phyloP scores from a whole-genome alignment of 2,113 vertebrate genomes.

The Martes martes region DNA sequence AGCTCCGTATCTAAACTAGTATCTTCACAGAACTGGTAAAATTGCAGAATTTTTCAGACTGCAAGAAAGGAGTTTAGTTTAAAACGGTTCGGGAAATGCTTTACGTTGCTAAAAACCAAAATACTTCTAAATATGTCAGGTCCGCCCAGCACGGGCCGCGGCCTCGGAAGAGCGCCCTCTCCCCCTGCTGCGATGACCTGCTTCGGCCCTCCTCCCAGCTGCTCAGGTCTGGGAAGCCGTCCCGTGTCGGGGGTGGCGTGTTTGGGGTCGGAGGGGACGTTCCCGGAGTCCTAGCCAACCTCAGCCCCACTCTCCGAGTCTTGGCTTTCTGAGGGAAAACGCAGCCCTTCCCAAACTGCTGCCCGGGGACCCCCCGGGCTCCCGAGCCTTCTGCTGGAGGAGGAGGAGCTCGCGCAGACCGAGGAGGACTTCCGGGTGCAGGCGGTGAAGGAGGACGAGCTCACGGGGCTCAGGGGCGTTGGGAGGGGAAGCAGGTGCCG shows the following conservation, averaged over 20 bases:
- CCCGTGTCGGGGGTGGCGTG: not conserved
- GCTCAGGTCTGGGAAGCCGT: accelerated
- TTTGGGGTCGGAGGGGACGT: not conserved
- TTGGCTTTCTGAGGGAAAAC: not conserved
- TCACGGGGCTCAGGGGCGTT: accelerated
- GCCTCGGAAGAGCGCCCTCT: accelerated
- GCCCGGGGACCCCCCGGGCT: not conserved
- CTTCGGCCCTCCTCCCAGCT: too few relatives aligned
- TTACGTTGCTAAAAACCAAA: not conserved
- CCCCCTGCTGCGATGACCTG: not conserved
- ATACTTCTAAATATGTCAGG: not conserved
- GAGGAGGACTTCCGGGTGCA: accelerated
- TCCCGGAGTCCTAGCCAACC: not conserved
- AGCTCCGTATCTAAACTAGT: accelerated
- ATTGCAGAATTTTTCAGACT: not conserved
- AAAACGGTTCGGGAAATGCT: not conserved
- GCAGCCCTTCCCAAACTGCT: not conserved
- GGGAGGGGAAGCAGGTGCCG: not conserved
- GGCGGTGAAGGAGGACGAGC: accelerated
- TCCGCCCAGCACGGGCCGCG: accelerated
- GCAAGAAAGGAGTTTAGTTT: not conserved
- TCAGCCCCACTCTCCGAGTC: not conserved
- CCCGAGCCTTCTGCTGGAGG: not conserved
- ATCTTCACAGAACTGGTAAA: not conserved
- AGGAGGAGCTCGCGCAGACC: not conserved